Base-by-base conservation (phyloP, 1,140 invertebrate species). In the Heliconius melpomene region DNA sequence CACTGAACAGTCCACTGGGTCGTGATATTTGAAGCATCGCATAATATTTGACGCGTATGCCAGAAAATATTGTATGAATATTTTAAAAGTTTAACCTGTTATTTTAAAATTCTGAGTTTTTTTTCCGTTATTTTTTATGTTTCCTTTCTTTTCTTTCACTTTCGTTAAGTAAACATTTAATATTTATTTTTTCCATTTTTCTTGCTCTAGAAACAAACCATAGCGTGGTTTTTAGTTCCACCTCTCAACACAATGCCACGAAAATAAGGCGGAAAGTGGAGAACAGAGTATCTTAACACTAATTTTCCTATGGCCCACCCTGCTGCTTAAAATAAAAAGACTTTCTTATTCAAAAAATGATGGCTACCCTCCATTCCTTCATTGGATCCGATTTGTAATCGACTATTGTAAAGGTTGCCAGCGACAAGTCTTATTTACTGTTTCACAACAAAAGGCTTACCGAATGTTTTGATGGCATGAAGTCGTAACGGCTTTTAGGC, bases 361-460 rank as follows among this genome's bases (percentile, higher is more conserved):
- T 72, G 40, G 75, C 46, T 16, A 77, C 40, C 66, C 75, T 72
- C 32, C 40, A 71, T 77, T 40, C 60, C n/a, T n/a, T 20, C 66
- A 66, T 36, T 77, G 52, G 75, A 72, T 77, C 75, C 66, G 75
- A 77, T 72, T 77, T 72, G 60, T 77, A 77, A 72, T 72, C 57
- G 75, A 77, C 75, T 72, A 52, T 77, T 77, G 75, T 77, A 52
- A 77, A 52, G 38, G 75, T 36, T 77, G 71, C 66, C 75, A 77
- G 36, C 66, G 75, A 77, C 75, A 77, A 77, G 20, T 66, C 66
- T 71, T 72, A 77, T 77, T 77, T 77, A 71, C 60, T 52, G 75
- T 77, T 60, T 76, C 75, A 77, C 46, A 72, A 77, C 75, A 77
- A 77, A 77, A 77, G 60, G 75, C 29, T 77, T 72, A 50, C 66